A percentile compares a stretch with the other conserved stretches of the same genome.
phyloP scores from a whole-genome alignment of 2,888 invertebrate genomes.

The Cyaniris semiargus region DNA sequence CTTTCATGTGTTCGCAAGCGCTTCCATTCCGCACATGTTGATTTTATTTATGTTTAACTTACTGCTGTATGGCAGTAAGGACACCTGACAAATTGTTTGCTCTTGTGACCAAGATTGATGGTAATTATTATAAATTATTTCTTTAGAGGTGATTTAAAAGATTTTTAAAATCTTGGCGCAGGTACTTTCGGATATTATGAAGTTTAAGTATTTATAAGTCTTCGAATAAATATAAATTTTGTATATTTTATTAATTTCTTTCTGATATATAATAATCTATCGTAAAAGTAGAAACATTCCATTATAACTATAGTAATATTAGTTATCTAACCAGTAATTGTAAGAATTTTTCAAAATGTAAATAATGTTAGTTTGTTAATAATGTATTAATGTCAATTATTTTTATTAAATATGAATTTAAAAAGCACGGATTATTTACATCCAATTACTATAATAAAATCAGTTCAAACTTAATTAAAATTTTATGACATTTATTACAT shows the following conservation, averaged over 20 bases:
- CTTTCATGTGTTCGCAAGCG: constrained; percentile 16
- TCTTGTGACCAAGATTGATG: neutral
- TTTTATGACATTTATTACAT: constrained; percentile 1
- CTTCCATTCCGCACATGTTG: constrained; percentile 10
- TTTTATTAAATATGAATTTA: too few species aligned
- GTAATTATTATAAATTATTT: neutral
- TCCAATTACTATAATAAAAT: neutral
- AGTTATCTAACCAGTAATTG: too few species aligned
- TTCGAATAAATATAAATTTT: too few species aligned
- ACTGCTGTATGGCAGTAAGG: neutral
- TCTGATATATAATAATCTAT: too few species aligned
- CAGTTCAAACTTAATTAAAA: neutral
- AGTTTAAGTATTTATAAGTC: too few species aligned
- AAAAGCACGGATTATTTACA: neutral
- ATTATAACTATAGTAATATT: too few species aligned
- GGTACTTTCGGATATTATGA: neutral
- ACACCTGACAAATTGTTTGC: constrained; percentile 4
- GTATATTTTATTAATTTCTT: too few species aligned
- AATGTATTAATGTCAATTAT: too few species aligned
- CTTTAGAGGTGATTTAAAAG: neutral
- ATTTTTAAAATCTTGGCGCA: neutral
- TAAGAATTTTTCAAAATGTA: too few species aligned
- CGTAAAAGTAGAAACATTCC: too few species aligned
- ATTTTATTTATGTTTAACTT: constrained; percentile 4
- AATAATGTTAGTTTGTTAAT: too few species aligned